Percentiles rank a stretch among this genome's conserved stretches.
Evolutionary conservation across 2,797 vertebrate genomes (phyloP).

Genomic region (Chelmon rostratus): DNA sequence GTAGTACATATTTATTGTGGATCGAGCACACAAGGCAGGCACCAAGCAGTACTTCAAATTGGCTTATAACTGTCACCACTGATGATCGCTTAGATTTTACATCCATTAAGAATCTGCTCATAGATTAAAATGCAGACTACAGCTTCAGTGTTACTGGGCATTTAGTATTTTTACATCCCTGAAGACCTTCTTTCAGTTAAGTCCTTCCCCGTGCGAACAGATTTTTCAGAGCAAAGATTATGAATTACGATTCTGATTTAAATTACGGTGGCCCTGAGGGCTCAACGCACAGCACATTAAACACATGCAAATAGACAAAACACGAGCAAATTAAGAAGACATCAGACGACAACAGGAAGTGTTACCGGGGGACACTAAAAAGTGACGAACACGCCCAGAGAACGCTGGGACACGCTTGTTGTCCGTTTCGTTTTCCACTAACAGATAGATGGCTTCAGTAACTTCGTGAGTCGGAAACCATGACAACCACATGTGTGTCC

Average conservation of each 20-base stretch:
- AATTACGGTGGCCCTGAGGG: background rate
- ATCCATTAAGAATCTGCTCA: background rate
- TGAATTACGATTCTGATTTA: background rate
- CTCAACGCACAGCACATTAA: background rate
- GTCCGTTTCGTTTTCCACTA: too few species aligned
- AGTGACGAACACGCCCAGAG: background rate
- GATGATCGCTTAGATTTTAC: conserved; percentile 24
- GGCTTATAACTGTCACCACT: conserved; percentile 31
- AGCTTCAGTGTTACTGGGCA: background rate
- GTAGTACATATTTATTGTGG: conserved; percentile 37
- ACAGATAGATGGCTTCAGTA: too few species aligned
- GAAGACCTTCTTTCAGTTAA: background rate
- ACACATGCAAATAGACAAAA: background rate
- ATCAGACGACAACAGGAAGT: background rate
- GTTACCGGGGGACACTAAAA: background rate
- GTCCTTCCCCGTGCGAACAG: background rate
- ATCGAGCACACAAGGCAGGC: conserved; percentile 25
- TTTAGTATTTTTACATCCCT: background rate
- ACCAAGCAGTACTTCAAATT: conserved; percentile 19
- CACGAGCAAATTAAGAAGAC: background rate
- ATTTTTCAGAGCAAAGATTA: conserved; percentile 1
- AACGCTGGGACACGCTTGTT: background rate
- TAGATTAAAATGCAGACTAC: conserved; percentile 2
- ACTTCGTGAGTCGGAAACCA: too few species aligned
- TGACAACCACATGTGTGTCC: background rate